A percentile compares a stretch with the other conserved stretches of the same genome.
Conservation (phyloP, 1,140 invertebrate species). For the Ctenoplectra terminalis region DNA sequence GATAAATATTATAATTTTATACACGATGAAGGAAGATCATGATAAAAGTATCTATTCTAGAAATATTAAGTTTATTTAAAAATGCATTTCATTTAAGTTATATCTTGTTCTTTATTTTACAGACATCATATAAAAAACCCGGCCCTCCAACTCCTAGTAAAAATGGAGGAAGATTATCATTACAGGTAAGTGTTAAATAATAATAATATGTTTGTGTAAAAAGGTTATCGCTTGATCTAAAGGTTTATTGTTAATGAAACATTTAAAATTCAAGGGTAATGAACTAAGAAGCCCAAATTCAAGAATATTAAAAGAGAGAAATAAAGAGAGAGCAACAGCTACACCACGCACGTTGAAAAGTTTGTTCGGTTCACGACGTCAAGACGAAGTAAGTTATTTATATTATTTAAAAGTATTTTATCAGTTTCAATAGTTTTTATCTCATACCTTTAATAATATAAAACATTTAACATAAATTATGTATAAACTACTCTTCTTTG, state of each 20-base stretch:
- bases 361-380: constrained; percentile 63
- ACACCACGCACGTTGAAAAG: constrained; percentile 70
- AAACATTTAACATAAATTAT: constrained; percentile 18
- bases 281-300: constrained; percentile 71
- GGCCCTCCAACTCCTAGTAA: constrained; percentile 93
- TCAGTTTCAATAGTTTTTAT: not conserved
- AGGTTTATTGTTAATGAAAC: not conserved
- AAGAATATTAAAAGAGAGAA: constrained; percentile 72
- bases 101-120: constrained; percentile 65
- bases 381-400: constrained; percentile 70
- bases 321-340: constrained; percentile 66
- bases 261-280: too few relatives aligned
- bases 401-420: constrained; percentile 4
- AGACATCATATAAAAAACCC: constrained; percentile 90
- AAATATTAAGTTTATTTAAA: not conserved
- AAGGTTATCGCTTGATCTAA: not conserved
- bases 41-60: not conserved
- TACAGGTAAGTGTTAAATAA: constrained; percentile 78
- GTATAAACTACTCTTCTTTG: constrained; percentile 59
- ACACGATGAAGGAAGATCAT: not conserved
- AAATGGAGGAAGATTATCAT: constrained; percentile 88
- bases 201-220: not conserved
- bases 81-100: constrained; percentile 16
- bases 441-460: constrained; percentile 11
- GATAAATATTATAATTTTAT: not conserved